Evolutionary conservation across 1,140 invertebrate genomes (phyloP).

Genomic region (Pteromalus puparum): DNA sequence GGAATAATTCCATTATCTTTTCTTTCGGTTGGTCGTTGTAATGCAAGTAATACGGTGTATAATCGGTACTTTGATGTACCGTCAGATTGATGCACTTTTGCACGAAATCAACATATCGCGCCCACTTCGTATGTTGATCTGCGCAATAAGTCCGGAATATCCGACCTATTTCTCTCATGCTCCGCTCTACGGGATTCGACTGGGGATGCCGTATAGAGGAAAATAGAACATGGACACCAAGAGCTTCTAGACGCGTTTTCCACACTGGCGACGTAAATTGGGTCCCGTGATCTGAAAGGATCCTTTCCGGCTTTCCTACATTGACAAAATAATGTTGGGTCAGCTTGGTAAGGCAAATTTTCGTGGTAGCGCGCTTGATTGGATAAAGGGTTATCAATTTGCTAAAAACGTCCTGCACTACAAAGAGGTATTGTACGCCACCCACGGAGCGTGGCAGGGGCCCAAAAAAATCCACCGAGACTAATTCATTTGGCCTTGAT

Average conservation of each 20-base stretch:
- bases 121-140: slow-evolving; percentile 36
- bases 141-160: slow-evolving; percentile 17
- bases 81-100: slow-evolving; percentile 42
- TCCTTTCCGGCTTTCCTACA: slow-evolving; percentile 21
- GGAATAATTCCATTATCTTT: not conserved
- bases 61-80: not conserved
- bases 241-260: slow-evolving; percentile 41
- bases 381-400: slow-evolving; percentile 60
- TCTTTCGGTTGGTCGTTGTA: not conserved
- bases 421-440: slow-evolving; percentile 59
- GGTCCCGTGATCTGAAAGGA: slow-evolving; percentile 46
- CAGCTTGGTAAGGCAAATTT: not conserved
- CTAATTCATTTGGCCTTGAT: not conserved
- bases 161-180: slow-evolving; percentile 22
- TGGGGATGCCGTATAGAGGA: slow-evolving; percentile 51
- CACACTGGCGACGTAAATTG: slow-evolving; percentile 48
- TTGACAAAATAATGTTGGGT: not conserved
- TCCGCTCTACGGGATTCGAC: not conserved
- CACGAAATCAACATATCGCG: not conserved
- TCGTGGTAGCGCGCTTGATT: not conserved
- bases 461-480: slow-evolving; percentile 46
- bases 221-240: slow-evolving; percentile 48
- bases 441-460: not conserved
- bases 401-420: slow-evolving; percentile 62
- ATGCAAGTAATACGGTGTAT: not conserved